Conservation (phyloP, 2,113 vertebrate species). For the Platysternon megacephalum region DNA sequence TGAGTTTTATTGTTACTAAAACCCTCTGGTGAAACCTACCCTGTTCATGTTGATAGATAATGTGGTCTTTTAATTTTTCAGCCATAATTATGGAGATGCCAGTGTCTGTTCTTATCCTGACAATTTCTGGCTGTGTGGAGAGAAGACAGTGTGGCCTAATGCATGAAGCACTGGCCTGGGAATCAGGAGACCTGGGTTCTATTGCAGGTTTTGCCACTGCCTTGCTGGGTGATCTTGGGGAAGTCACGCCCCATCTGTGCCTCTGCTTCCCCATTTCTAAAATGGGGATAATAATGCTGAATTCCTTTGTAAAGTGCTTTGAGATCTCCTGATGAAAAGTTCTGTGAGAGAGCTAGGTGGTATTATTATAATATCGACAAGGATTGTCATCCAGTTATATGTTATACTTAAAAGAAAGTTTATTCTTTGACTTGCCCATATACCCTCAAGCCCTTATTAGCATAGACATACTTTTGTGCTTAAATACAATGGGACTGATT, state of each 20-base stretch:
- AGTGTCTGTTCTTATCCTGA: neutral
- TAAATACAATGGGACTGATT: neutral
- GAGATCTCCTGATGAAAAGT: neutral
- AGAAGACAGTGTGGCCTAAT: neutral
- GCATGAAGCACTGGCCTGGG: neutral
- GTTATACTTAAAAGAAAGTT: neutral
- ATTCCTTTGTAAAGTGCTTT: neutral
- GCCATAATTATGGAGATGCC: neutral
- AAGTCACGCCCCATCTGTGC: neutral
- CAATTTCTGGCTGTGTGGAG: neutral
- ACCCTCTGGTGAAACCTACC: neutral
- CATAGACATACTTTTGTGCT: neutral
- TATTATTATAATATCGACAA: neutral
- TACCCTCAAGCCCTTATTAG: neutral
- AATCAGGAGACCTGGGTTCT: neutral
- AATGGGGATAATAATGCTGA: neutral
- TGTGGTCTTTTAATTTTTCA: neutral
- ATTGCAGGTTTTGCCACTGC: accelerated
- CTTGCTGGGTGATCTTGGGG: neutral
- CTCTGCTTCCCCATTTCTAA: neutral
- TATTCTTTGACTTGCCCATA: accelerated
- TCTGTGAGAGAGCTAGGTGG: neutral
- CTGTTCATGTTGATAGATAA: neutral
- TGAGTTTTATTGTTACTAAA: accelerated
- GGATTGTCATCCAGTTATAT: neutral